phyloP scores from a whole-genome alignment of 1,140 invertebrate species.

The Drosophila mojavensis region DNA sequence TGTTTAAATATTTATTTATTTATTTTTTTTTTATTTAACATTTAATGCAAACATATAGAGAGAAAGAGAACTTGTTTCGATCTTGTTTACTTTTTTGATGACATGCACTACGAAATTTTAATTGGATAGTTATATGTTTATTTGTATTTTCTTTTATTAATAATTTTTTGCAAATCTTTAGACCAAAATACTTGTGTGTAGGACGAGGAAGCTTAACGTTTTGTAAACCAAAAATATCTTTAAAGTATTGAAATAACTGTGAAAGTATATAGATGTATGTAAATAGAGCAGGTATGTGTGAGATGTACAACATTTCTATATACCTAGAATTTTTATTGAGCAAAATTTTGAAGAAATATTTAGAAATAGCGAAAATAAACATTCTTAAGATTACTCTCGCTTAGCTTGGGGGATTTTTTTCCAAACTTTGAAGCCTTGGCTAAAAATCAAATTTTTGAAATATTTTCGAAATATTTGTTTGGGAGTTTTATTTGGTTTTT shows the following conservation, averaged over 20 bases:
- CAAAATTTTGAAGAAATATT: conserved; percentile 1
- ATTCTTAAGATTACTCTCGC: not conserved
- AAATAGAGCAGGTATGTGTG: not conserved
- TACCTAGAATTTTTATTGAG: conserved; percentile 5
- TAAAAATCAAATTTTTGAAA: not conserved
- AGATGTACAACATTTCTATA: not conserved
- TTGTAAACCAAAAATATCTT: not conserved
- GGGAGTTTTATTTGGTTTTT: not conserved
- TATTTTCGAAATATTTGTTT: not conserved
- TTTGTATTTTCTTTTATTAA: conserved; percentile 8
- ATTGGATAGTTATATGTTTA: conserved; percentile 28
- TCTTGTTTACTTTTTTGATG: conserved; percentile 35
- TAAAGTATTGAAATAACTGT: not conserved
- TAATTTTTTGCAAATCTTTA: conserved; percentile 14
- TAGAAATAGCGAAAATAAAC: not conserved
- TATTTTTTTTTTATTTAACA: conserved; percentile 60
- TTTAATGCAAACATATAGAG: conserved; percentile 70
- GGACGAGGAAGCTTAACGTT: too few species aligned
- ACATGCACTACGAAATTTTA: conserved; percentile 45
- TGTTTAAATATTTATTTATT: conserved; percentile 29
- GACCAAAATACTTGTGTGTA: conserved; percentile 12
- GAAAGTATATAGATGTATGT: not conserved
- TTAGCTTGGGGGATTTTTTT: not conserved
- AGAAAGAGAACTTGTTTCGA: conserved; percentile 57
- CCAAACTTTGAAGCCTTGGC: too few species aligned